These are phyloP conservation scores for Sebastes vulpes DNA, from an alignment of 2,797 vertebrate species.

Conservation along the genomic window DNA sequence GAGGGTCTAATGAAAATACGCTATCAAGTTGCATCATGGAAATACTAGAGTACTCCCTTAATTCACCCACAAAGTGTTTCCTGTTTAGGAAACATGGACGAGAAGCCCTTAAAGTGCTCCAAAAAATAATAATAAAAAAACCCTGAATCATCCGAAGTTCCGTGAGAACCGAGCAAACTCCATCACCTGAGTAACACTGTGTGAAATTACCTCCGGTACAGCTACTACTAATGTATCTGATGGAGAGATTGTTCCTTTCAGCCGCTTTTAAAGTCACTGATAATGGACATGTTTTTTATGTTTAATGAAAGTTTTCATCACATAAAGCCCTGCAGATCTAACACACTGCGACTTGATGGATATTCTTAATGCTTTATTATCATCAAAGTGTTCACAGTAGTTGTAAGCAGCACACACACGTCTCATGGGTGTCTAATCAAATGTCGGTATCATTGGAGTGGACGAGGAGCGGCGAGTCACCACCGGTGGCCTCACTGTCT, in stretches of 20 bases:
- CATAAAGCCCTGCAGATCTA: too few species aligned
- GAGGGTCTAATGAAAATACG: background rate
- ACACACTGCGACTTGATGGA: background rate
- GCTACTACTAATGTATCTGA: background rate
- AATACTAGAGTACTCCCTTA: background rate
- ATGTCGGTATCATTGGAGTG: background rate
- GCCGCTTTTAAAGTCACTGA: background rate
- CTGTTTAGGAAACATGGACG: background rate
- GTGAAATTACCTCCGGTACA: background rate
- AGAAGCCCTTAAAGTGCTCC: background rate
- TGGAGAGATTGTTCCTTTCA: background rate
- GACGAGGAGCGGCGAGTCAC: background rate
- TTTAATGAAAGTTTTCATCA: background rate
- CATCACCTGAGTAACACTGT: background rate
- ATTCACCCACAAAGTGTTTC: background rate
- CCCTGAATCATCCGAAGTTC: background rate
- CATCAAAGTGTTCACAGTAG: background rate
- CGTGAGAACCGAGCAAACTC: background rate
- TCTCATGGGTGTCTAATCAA: background rate
- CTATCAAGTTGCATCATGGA: background rate
- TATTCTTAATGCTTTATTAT: background rate
- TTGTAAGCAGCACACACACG: background rate
- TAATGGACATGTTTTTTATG: background rate
- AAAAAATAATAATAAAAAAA: background rate
- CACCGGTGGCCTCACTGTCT: background rate